Conservation (phyloP, 2,888 invertebrate genomes). For the Acrobasis suavella region DNA sequence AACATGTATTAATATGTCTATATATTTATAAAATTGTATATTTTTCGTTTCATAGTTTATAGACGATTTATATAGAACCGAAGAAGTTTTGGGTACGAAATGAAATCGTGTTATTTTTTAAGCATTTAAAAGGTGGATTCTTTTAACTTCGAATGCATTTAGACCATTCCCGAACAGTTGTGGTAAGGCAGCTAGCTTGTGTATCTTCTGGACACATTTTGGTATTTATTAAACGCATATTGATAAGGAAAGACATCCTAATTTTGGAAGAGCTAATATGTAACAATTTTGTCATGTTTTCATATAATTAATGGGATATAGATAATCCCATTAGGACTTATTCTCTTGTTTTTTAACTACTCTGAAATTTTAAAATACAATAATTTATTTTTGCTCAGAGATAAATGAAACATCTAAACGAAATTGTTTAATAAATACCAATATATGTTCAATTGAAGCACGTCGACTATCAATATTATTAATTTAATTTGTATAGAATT, state of each 20-base stretch:
- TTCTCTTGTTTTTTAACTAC: no score
- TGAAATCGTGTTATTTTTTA: background rate
- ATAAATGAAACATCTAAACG: no score
- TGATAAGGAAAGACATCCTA: background rate
- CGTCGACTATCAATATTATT: constrained; percentile 10
- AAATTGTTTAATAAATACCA: background rate
- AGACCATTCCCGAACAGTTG: constrained; percentile 41
- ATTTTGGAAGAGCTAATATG: no score
- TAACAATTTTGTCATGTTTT: no score
- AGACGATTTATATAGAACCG: constrained; percentile 6
- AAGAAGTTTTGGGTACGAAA: background rate
- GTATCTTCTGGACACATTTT: background rate
- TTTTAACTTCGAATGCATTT: constrained; percentile 28
- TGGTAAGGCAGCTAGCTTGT: constrained; percentile 45
- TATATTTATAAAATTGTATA: constrained; percentile 14
- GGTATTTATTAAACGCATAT: background rate
- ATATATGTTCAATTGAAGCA: constrained; percentile 5
- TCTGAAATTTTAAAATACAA: no score
- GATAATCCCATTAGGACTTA: no score
- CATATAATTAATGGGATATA: no score
- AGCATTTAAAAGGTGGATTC: constrained; percentile 7
- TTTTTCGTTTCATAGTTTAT: constrained; percentile 7
- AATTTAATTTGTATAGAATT: constrained; percentile 11
- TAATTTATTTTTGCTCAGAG: no score
- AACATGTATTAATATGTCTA: constrained; percentile 10